These are phyloP conservation scores for Apistogramma diplotaenia DNA, from an alignment of 2,113 vertebrate species.

Conservation along the genomic window DNA sequence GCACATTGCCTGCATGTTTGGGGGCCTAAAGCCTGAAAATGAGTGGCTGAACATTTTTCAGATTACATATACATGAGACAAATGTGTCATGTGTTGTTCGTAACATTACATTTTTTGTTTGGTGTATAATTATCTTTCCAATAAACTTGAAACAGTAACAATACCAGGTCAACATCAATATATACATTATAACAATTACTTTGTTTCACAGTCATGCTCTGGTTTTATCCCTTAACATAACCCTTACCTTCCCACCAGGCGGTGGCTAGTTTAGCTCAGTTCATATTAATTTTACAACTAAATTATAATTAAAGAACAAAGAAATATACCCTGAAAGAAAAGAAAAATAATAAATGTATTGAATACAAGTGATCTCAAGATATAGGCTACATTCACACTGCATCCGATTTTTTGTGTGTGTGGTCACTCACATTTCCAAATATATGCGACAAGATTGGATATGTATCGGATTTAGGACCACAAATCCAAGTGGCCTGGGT, in stretches of 20 bases:
- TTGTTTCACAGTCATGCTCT: neutral
- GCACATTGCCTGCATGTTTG: conserved; percentile 70
- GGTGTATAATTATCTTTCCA: neutral
- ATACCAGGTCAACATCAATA: neutral
- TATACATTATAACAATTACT: neutral
- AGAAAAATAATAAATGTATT: too few relatives aligned
- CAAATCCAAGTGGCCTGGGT: too few relatives aligned
- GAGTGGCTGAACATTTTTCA: neutral
- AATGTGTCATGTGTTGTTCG: neutral
- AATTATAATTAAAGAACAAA: neutral
- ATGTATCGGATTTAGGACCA: too few relatives aligned
- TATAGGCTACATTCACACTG: too few relatives aligned
- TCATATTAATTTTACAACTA: neutral
- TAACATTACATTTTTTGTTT: neutral
- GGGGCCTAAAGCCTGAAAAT: conserved; percentile 28
- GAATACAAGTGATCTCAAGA: too few relatives aligned
- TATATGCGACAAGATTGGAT: too few relatives aligned
- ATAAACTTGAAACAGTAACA: neutral
- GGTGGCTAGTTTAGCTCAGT: neutral
- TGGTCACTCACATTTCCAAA: too few relatives aligned
- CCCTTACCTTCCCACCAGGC: neutral
- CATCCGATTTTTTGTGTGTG: too few relatives aligned
- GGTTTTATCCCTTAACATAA: neutral
- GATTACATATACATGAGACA: neutral
- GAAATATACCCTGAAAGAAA: too few relatives aligned